A percentile compares a stretch with the other conserved stretches of the same genome.
These are phyloP conservation scores for Clarias platycephalus DNA, from an alignment of 2,797 vertebrate species.

Conservation along the genomic window DNA sequence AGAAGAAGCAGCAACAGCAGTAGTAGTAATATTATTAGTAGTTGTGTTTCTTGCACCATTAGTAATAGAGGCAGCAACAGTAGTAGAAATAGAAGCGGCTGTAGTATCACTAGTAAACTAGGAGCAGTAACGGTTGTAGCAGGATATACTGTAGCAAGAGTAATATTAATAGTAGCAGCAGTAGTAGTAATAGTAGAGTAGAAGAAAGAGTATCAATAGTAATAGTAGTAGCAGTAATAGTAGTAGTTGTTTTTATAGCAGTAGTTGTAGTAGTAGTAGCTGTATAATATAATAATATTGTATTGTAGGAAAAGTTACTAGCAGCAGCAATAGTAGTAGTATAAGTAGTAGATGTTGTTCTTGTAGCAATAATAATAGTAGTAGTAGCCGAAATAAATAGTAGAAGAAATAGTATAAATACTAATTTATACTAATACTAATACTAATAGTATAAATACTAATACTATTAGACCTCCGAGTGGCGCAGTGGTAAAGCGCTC, in stretches of 20 bases:
- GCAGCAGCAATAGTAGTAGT: neutral
- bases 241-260: neutral
- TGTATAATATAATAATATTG: too few species aligned
- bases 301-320: neutral
- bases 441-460: too few species aligned
- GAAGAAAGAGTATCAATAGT: neutral
- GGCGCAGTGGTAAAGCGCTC: too few species aligned
- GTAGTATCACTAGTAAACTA: neutral
- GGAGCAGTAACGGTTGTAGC: neutral
- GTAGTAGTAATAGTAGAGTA: neutral
- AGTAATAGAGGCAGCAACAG: too few species aligned
- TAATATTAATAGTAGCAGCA: neutral
- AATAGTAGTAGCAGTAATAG: neutral
- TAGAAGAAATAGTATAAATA: too few species aligned
- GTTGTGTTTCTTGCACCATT: neutral
- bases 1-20: neutral
- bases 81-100: neutral
- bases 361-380: neutral
- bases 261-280: neutral
- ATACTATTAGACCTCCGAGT: too few species aligned
- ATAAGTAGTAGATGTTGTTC: neutral
- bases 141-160: neutral
- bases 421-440: too few species aligned
- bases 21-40: neutral
- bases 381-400: neutral